Conservation (phyloP, 2,888 invertebrate genomes). For the Cephus rjabovi region DNA sequence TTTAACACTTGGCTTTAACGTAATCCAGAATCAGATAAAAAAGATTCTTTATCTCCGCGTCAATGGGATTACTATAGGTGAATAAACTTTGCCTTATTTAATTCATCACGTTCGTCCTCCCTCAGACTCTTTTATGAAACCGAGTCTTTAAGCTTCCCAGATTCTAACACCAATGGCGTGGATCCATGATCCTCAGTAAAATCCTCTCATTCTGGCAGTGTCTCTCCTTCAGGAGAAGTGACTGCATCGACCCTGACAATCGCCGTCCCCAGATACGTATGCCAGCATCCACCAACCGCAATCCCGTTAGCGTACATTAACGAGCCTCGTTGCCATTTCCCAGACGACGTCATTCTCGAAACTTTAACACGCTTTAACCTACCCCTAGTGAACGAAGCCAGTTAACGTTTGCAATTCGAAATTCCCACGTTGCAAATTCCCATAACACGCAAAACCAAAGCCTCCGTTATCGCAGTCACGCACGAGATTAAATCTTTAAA, state of each 20-base stretch:
- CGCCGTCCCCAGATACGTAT: background rate
- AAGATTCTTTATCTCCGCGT: background rate
- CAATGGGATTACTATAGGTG: background rate
- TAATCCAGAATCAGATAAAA: background rate
- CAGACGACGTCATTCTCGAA: background rate
- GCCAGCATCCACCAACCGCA: background rate
- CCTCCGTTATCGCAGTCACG: background rate
- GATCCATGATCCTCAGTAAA: background rate
- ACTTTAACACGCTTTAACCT: background rate
- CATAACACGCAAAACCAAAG: background rate
- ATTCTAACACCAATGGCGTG: background rate
- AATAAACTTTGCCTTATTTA: background rate
- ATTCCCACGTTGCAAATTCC: background rate
- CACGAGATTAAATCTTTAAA: background rate
- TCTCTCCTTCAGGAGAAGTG: background rate
- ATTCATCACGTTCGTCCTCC: background rate
- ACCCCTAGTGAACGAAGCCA: background rate
- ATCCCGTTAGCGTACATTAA: background rate
- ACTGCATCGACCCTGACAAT: background rate
- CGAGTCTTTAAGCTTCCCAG: background rate
- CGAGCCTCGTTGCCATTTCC: background rate
- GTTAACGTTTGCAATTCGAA: background rate
- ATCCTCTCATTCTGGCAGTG: background rate
- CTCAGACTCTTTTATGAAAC: background rate
- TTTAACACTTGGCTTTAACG: background rate